phyloP scores from a whole-genome alignment of 2,113 vertebrate genomes.

The Tetrao urogallus region DNA sequence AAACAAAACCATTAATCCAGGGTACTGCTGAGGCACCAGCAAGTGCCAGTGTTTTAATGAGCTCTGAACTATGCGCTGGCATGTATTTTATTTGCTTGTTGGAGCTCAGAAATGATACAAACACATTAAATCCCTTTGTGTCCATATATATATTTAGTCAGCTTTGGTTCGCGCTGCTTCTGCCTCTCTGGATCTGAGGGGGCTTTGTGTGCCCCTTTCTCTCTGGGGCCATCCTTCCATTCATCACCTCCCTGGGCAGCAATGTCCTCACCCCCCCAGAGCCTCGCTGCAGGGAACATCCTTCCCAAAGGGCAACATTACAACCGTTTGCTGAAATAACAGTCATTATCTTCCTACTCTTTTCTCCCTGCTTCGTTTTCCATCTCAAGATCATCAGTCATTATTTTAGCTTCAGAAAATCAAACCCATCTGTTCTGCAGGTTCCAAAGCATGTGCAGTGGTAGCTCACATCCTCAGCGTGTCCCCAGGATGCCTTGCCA shows the following conservation, averaged over 20 bases:
- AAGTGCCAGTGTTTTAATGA: slow-evolving; percentile 55
- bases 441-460: not conserved
- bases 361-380: slow-evolving; percentile 13
- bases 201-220: not conserved
- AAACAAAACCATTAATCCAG: slow-evolving; percentile 46
- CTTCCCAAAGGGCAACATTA: not conserved
- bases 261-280: not conserved
- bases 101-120: slow-evolving; percentile 64
- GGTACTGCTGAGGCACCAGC: slow-evolving; percentile 13
- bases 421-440: slow-evolving; percentile 52
- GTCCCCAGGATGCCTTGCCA: not conserved
- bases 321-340: slow-evolving; percentile 34
- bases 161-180: slow-evolving; percentile 45
- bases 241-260: accelerated
- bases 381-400: slow-evolving; percentile 60
- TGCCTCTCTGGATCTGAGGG: not conserved
- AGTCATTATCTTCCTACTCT: slow-evolving; percentile 40
- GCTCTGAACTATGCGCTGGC: not conserved
- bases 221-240: not conserved
- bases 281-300: not conserved
- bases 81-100: slow-evolving; percentile 57
- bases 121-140: slow-evolving; percentile 54
- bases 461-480: not conserved
- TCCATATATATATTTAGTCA: not conserved
- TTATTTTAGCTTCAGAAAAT: slow-evolving; percentile 52